These are phyloP conservation scores for Pogonocherus hispidulus DNA, from an alignment of 2,888 invertebrate genomes.

Conservation along the genomic window DNA sequence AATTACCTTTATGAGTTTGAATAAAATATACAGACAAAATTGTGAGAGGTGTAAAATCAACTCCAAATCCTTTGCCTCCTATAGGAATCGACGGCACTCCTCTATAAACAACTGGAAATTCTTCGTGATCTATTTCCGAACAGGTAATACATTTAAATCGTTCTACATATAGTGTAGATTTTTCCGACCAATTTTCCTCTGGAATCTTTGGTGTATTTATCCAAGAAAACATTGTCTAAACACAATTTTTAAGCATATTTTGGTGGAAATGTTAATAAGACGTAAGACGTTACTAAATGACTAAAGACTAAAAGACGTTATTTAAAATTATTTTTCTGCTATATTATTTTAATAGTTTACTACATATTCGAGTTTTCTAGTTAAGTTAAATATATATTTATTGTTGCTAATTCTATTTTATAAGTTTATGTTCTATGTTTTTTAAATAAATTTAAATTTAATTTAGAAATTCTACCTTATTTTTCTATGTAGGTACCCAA, in stretches of 20 bases:
- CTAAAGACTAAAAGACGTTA: no score
- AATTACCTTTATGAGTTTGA: conserved; percentile 77
- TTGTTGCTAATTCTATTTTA: no score
- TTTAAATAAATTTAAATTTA: no score
- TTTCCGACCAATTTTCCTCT: conserved; percentile 71
- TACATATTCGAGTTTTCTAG: no score
- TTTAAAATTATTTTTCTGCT: no score
- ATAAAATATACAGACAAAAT: conserved; percentile 76
- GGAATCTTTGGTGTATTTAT: conserved; percentile 65
- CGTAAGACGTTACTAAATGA: no score
- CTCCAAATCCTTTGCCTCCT: conserved; percentile 69
- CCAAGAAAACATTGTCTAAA: conserved; percentile 65
- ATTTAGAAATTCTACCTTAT: no score
- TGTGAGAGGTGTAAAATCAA: conserved; percentile 74
- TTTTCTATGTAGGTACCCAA: no score
- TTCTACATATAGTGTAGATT: conserved; percentile 70
- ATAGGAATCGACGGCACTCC: conserved; percentile 68
- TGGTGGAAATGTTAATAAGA: conserved; percentile 15
- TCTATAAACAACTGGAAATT: conserved; percentile 73
- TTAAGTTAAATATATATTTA: no score
- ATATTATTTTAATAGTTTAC: no score
- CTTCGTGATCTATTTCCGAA: conserved; percentile 76
- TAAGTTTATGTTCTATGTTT: no score
- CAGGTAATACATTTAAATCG: conserved; percentile 75
- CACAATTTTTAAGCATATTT: conserved; percentile 37